phyloP scores from a whole-genome alignment of 1,140 invertebrate species.

The Drosophila rhopaloa region DNA sequence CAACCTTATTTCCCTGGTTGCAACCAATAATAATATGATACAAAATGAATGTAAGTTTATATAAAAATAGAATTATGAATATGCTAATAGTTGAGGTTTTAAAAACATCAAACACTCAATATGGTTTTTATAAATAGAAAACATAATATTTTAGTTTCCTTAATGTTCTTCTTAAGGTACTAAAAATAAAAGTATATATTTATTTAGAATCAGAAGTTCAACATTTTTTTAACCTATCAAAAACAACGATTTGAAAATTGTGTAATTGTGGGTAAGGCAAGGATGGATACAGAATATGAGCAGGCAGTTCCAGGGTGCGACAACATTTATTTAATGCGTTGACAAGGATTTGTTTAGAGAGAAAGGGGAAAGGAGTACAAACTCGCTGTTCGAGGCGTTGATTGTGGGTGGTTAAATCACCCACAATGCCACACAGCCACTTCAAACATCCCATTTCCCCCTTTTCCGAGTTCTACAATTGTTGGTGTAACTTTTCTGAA shows the following conservation, averaged over 20 bases:
- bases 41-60: no score
- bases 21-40: no score
- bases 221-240: no score
- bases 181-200: no score
- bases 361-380: background rate
- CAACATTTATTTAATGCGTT: slow-evolving; percentile 57
- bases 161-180: no score
- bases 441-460: slow-evolving; percentile 6
- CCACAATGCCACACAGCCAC: slow-evolving; percentile 25
- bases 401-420: slow-evolving; percentile 41
- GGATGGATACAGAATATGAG: slow-evolving; percentile 39
- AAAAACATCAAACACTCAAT: no score
- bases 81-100: no score
- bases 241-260: background rate
- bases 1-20: no score
- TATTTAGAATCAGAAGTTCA: no score
- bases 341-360: slow-evolving; percentile 39
- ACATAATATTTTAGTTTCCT: no score
- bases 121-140: no score
- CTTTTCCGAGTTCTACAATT: slow-evolving; percentile 15
- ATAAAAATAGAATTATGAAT: no score
- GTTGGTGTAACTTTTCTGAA: slow-evolving; percentile 32
- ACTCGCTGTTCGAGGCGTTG: slow-evolving; percentile 14
- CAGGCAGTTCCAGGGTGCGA: slow-evolving; percentile 2
- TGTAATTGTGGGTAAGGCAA: background rate